Conservation (phyloP, 2,888 invertebrate species). For the Megamerina dolium region DNA sequence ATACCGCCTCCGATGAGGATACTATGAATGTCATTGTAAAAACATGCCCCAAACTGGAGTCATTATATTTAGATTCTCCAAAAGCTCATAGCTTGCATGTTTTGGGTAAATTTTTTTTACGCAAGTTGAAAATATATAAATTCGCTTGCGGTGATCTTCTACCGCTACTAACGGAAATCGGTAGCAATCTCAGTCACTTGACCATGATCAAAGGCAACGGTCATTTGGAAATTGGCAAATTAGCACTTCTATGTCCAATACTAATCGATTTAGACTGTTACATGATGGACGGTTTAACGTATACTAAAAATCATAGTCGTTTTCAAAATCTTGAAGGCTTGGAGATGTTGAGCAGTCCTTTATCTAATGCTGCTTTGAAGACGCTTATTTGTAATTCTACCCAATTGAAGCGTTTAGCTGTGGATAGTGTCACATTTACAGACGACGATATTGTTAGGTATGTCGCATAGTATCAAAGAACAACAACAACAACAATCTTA, state of each 20-base stretch:
- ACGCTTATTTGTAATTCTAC: conserved; percentile 58
- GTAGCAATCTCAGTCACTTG: conserved; percentile 53
- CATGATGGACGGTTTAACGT: conserved; percentile 58
- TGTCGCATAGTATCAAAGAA: too few species aligned
- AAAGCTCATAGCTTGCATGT: conserved; percentile 48
- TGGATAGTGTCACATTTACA: conserved; percentile 60
- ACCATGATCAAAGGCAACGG: conserved; percentile 57
- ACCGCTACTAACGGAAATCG: conserved; percentile 54
- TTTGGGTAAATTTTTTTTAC: conserved; percentile 41
- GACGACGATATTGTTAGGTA: conserved; percentile 63
- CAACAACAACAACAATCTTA: too few species aligned
- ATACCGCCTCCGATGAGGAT: conserved; percentile 57
- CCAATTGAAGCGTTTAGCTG: conserved; percentile 58
- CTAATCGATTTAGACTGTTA: conserved; percentile 61
- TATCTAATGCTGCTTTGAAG: conserved; percentile 54
- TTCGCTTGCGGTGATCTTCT: conserved; percentile 59
- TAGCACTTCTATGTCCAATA: conserved; percentile 57
- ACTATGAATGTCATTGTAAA: conserved; percentile 57
- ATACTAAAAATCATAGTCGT: conserved; percentile 52
- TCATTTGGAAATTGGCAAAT: conserved; percentile 56
- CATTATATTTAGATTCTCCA: conserved; percentile 61
- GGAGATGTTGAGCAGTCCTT: conserved; percentile 62
- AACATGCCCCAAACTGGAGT: conserved; percentile 59
- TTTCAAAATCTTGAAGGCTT: conserved; percentile 60
- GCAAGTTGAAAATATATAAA: conserved; percentile 58